Evolutionary conservation across 2,888 invertebrate species (phyloP), one percentile per base, ranked within the genome.

Genomic region (Melanargia galathea): DNA sequence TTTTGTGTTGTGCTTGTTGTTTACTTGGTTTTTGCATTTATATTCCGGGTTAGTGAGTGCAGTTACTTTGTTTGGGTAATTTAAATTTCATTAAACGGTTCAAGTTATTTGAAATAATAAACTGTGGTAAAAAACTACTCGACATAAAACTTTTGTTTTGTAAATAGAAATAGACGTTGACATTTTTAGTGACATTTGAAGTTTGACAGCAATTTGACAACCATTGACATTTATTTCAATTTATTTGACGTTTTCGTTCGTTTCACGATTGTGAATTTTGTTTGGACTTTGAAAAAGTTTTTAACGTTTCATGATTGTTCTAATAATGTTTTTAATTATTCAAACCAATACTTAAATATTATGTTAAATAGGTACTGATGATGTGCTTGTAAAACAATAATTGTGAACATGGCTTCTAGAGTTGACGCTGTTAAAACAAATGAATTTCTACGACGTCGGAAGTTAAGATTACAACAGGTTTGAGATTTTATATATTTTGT

Each of bases 381-480:
- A 33, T 18, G 7, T 45, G 8, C 8, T 33, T 30, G 22, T 46
- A 13, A 20, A 46, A 55, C 4, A 22, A 55, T n/a, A 38, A 43
- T 46, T 46, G 11, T 35, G 7, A 38, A 35, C n/a, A 90, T 91
- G 90, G 87, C 86, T 82, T 86, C 86, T 62, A 84, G 86, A 73
- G 75, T 75, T 66, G 86, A 87, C 77, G 73, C 73, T 70, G 70
- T 81, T 65, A 84, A 89, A 91, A 90, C 90, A 89, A 90, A 87
- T 84, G 90, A 91, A 83, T 82, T 90, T 80, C 72, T 84, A 67
- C 82, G 86, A 70, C 81, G 90, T 73, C 83, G 91, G 73, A 89
- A 87, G 74, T 79, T 91, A 62, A 82, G 91, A 80, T 82, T 92
- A 80, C 88, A 87, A 73, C 91, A 92, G 89, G 91, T 91, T 82